Conservation (phyloP, 1,140 invertebrate species). For the Cydia pomonella region DNA sequence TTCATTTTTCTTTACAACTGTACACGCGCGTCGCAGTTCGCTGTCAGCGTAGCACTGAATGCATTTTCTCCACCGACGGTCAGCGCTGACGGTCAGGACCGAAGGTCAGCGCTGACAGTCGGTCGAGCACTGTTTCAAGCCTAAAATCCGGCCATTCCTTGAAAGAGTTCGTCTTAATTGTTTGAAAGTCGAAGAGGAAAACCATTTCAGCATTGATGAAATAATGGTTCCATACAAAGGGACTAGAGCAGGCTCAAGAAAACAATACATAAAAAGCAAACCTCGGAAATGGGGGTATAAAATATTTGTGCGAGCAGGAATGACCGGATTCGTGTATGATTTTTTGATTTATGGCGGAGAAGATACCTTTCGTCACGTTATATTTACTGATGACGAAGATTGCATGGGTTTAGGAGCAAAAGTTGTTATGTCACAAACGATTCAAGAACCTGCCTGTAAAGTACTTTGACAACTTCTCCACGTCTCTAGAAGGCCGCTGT, state of each 20-base stretch:
- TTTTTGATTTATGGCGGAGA: constrained; percentile 60
- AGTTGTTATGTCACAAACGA: constrained; percentile 44
- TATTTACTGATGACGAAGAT: constrained; percentile 40
- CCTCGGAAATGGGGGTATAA: constrained; percentile 56
- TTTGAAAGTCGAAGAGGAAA: constrained; percentile 52
- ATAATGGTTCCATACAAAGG: constrained; percentile 77
- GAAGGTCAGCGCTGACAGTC: too few species aligned
- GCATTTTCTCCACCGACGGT: too few species aligned
- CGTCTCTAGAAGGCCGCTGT: background rate
- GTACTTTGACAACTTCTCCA: constrained; percentile 48
- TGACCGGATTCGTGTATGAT: constrained; percentile 63
- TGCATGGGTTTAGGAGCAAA: constrained; percentile 44
- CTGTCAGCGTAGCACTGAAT: too few species aligned
- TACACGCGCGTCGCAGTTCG: too few species aligned
- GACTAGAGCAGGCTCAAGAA: constrained; percentile 56
- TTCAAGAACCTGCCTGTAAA: constrained; percentile 38
- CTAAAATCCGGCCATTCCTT: constrained; percentile 56
- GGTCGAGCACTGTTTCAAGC: too few species aligned
- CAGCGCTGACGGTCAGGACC: too few species aligned
- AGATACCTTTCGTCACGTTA: constrained; percentile 43
- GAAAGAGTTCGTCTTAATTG: constrained; percentile 55
- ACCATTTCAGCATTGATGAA: constrained; percentile 61
- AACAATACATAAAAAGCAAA: constrained; percentile 45
- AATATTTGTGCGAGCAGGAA: constrained; percentile 58
- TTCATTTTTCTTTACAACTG: too few species aligned